Percentiles rank a stretch among this genome's conserved stretches.
Conservation (phyloP, 23 tunicate species). For the Ciona savignyi region DNA sequence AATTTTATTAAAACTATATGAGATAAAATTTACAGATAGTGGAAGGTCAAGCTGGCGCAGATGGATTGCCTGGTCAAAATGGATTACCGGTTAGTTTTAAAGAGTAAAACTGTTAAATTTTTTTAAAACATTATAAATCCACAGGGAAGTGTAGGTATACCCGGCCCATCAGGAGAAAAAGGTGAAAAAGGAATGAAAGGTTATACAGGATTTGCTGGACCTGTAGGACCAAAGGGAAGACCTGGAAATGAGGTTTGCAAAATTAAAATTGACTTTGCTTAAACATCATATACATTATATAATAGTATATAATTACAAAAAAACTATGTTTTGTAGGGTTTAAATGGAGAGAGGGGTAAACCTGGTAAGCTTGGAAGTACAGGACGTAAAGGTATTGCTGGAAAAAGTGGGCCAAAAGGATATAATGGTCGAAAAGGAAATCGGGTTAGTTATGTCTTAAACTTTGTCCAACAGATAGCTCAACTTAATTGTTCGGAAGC, state of each 20-base stretch:
- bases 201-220: background rate
- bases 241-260: background rate
- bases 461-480: no score
- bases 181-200: conserved; percentile 27
- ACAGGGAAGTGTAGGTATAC: no score
- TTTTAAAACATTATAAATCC: no score
- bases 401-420: conserved; percentile 11
- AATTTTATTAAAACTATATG: no score
- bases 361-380: conserved; percentile 12
- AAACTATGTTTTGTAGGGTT: no score
- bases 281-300: background rate
- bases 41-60: no score
- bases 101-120: no score
- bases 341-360: conserved; percentile 6
- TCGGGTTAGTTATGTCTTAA: background rate
- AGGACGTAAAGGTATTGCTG: conserved; percentile 22
- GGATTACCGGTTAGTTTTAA: no score
- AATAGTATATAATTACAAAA: background rate
- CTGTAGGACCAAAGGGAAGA: background rate
- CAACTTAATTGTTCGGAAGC: no score
- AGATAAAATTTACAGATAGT: no score
- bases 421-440: conserved; percentile 1
- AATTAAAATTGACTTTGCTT: background rate
- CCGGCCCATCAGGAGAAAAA: no score
- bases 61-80: no score